phyloP scores from a whole-genome alignment of 1,140 invertebrate species.

The Agraylea sexmaculata region DNA sequence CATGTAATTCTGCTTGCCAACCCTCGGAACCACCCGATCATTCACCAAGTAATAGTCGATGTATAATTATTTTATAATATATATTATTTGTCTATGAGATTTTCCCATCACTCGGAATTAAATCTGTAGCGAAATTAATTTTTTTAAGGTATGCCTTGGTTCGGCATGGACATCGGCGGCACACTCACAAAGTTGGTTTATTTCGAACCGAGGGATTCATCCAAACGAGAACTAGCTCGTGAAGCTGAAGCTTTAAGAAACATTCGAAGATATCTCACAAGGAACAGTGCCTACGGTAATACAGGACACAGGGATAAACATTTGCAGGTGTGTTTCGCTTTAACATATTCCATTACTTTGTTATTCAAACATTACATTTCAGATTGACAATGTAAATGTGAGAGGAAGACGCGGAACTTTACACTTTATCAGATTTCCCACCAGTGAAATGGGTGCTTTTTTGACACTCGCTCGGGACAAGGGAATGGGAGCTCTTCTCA shows the following conservation, averaged over 20 bases:
- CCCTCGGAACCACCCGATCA: no score
- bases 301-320: slow-evolving; percentile 88
- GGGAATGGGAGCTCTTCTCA: slow-evolving; percentile 88
- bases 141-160: slow-evolving; percentile 84
- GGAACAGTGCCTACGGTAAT: slow-evolving; percentile 91
- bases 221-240: slow-evolving; percentile 62
- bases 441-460: slow-evolving; percentile 90
- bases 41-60: no score
- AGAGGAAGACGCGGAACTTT: slow-evolving; percentile 74
- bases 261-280: slow-evolving; percentile 86
- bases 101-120: no score
- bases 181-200: slow-evolving; percentile 96
- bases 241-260: slow-evolving; percentile 81
- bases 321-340: slow-evolving; percentile 64
- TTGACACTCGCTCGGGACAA: slow-evolving; percentile 86
- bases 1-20: no score
- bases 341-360: no score
- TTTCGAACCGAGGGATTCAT: slow-evolving; percentile 91
- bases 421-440: slow-evolving; percentile 97
- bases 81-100: no score
- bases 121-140: no score
- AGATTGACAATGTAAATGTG: slow-evolving; percentile 89
- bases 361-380: slow-evolving; percentile 19
- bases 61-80: no score
- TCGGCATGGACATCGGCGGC: slow-evolving; percentile 99